Base-by-base conservation (phyloP, 2,888 invertebrate genomes). In the Tipula helvola region DNA sequence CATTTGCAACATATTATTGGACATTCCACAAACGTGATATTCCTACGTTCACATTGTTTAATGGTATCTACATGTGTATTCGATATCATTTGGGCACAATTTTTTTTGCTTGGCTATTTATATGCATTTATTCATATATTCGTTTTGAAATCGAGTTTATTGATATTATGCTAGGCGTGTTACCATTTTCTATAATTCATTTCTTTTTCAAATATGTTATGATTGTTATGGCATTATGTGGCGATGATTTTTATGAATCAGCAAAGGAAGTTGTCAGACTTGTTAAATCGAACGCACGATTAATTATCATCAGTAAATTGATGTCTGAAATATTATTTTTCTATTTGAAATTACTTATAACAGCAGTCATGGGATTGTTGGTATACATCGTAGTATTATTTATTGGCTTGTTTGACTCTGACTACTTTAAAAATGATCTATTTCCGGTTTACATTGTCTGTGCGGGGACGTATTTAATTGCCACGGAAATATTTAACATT, bases 151-250 rank as follows among this genome's bases (percentile, higher is more conserved):
- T 84, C 39, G 2, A 39, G 3, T 0, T n/a, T 10, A 39, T 84
- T 8, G 41, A 84, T 84, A 3, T 2, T 8, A 3, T 41, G 0
- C 41, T 84, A 5, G 16, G 41, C 84, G n/a, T 84, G 7, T 7
- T 84, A 10, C 84, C 84, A 39, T 84, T 84, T 39, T 84, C 84
- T 2, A 39, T 84, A 84, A 13, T 84, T 39, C 84, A 84, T 84
- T 84, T 84, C 16, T 84, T 84, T 41, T 84, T 84, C n/a, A 84
- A 84, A 84, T 84, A 84, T 16, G 16, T 84, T 39, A n/a, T 84
- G 3, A 84, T 84, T 84, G 36, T 84, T n/a, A 39, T 41, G 36
- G 36, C 84, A 84, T 16, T 84, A n/a, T 39, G 84, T 39, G 84
- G 84, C 0, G 84, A 84, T 36, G 84, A 84, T 84, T 84, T 84